These are phyloP conservation scores for Halcyon senegalensis DNA, from an alignment of 2,113 vertebrate species.

Conservation along the genomic window DNA sequence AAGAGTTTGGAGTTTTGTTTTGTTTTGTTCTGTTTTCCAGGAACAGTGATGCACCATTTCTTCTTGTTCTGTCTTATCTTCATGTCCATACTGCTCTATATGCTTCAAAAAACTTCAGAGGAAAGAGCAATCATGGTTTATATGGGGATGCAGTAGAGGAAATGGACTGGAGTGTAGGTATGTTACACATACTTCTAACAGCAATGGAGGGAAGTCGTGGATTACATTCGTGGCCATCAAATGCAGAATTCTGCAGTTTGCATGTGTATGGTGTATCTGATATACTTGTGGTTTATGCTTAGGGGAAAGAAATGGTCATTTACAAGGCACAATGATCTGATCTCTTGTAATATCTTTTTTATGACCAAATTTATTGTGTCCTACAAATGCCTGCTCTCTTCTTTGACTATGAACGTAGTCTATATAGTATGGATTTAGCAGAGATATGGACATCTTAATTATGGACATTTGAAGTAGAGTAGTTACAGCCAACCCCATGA, in stretches of 20 bases:
- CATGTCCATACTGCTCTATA: slow-evolving; percentile 90
- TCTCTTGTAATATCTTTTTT: neutral
- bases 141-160: slow-evolving; percentile 89
- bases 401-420: neutral
- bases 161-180: slow-evolving; percentile 93
- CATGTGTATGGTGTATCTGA: neutral
- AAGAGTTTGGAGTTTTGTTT: neutral
- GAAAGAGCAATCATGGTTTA: slow-evolving; percentile 82
- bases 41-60: slow-evolving; percentile 76
- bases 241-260: neutral
- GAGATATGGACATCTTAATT: neutral
- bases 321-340: neutral
- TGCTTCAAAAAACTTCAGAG: slow-evolving; percentile 77
- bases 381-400: neutral
- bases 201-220: neutral
- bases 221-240: neutral
- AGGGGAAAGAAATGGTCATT: neutral
- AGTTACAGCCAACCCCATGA: neutral
- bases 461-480: neutral
- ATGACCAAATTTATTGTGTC: neutral
- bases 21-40: slow-evolving; percentile 58
- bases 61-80: slow-evolving; percentile 85
- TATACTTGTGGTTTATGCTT: neutral
- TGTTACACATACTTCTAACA: neutral
- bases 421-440: neutral